phyloP scores from a whole-genome alignment of 2,888 invertebrate genomes.

The Aleiodes alternator region DNA sequence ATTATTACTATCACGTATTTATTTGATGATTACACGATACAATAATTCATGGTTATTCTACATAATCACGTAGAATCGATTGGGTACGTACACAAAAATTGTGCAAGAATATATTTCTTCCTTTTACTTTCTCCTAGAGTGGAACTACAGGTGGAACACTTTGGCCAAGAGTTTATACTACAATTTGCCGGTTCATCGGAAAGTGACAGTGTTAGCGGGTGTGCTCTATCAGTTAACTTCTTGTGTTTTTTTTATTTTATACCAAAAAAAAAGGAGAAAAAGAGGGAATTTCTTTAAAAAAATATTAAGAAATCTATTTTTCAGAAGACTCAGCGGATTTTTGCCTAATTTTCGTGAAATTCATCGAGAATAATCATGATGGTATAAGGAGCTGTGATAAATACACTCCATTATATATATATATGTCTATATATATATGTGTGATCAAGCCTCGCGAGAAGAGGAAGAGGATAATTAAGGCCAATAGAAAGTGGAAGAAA shows the following conservation, averaged over 20 bases:
- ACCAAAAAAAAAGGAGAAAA: background rate
- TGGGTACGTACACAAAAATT: slow-evolving; percentile 42
- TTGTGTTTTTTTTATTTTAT: background rate
- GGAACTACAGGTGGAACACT: slow-evolving; percentile 35
- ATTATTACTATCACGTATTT: background rate
- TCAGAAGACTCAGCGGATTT: background rate
- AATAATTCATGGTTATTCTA: background rate
- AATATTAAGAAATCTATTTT: background rate
- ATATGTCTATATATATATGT: too few relatives aligned
- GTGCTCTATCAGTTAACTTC: background rate
- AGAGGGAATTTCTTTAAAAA: background rate
- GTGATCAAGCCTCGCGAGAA: background rate
- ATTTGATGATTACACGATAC: slow-evolving; percentile 3
- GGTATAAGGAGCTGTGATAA: background rate
- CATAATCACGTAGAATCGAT: slow-evolving; percentile 43
- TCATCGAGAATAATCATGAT: background rate
- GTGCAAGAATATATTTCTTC: slow-evolving; percentile 51
- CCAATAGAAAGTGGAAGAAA: background rate
- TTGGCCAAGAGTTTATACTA: slow-evolving; percentile 38
- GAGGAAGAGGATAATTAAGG: slow-evolving; percentile 1
- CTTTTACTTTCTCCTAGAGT: slow-evolving; percentile 61
- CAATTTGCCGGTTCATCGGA: slow-evolving; percentile 53
- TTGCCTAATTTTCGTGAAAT: too few relatives aligned
- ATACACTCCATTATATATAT: too few relatives aligned
- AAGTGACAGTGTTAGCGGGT: slow-evolving; percentile 58